A percentile compares a stretch with the other conserved stretches of the same genome.
Evolutionary conservation across 2,888 invertebrate species (phyloP).

Genomic region (Ophioninae sp.): DNA sequence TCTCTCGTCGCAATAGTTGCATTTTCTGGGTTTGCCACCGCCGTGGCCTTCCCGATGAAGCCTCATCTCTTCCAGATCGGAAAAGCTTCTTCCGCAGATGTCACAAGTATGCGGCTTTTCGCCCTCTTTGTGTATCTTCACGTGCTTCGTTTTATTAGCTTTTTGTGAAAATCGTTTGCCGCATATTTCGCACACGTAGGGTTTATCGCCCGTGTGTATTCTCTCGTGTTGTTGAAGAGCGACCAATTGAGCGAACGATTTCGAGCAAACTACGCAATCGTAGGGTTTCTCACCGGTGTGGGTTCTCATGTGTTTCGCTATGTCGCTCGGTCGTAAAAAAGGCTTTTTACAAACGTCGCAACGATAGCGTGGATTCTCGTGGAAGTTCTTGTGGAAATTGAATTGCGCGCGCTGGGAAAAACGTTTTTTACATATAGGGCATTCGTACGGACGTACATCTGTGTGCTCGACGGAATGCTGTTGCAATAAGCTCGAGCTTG

Average conservation of each 20-base stretch:
- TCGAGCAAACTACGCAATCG: slow-evolving; percentile 61
- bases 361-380: slow-evolving; percentile 66
- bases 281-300: slow-evolving; percentile 68
- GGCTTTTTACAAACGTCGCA: slow-evolving; percentile 67
- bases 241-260: slow-evolving; percentile 65
- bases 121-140: slow-evolving; percentile 68
- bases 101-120: slow-evolving; percentile 65
- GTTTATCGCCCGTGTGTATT: slow-evolving; percentile 67
- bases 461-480: slow-evolving; percentile 64
- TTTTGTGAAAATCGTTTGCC: slow-evolving; percentile 66
- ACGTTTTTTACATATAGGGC: slow-evolving; percentile 63
- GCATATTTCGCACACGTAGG: slow-evolving; percentile 66
- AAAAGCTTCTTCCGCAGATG: slow-evolving; percentile 66
- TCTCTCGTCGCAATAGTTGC: slow-evolving; percentile 64
- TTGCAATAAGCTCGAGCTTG: slow-evolving; percentile 58
- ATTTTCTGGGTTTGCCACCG: slow-evolving; percentile 66
- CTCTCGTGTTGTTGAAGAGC: slow-evolving; percentile 66
- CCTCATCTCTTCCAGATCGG: slow-evolving; percentile 65
- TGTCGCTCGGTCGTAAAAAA: slow-evolving; percentile 68
- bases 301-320: slow-evolving; percentile 67
- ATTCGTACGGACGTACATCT: slow-evolving; percentile 63
- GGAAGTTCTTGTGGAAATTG: slow-evolving; percentile 68
- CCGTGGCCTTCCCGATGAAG: slow-evolving; percentile 67
- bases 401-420: slow-evolving; percentile 67
- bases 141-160: slow-evolving; percentile 67